A percentile compares a stretch with the other conserved stretches of the same genome.
Conservation (phyloP, 2,888 invertebrate genomes). For the Agrotis clavis region DNA sequence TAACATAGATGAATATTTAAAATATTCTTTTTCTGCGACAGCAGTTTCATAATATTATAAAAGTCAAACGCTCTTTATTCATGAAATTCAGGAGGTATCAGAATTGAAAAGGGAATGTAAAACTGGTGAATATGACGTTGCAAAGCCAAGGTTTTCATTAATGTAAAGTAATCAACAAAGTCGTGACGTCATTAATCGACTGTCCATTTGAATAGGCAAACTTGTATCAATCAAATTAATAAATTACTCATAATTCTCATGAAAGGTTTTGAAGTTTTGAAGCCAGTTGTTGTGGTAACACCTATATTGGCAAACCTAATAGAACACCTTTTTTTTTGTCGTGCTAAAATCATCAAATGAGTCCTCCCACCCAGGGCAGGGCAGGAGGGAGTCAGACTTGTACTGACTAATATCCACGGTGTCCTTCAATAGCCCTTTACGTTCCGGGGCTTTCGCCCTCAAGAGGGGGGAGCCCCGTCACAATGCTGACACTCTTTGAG, state of each 20-base stretch:
- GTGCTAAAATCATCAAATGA: too few relatives aligned
- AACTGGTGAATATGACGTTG: not conserved
- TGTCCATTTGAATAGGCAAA: slow-evolving; percentile 15
- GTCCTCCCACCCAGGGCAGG: too few relatives aligned
- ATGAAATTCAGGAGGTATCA: not conserved
- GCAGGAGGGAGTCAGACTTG: too few relatives aligned
- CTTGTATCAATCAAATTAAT: slow-evolving; percentile 22
- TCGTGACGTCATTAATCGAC: slow-evolving; percentile 19
- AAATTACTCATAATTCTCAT: slow-evolving; percentile 1
- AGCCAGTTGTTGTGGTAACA: not conserved
- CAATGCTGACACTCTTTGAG: too few relatives aligned
- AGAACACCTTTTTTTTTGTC: too few relatives aligned
- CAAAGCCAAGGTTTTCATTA: slow-evolving; percentile 9
- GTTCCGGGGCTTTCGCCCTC: too few relatives aligned
- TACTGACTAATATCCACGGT: too few relatives aligned
- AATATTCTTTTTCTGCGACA: not conserved
- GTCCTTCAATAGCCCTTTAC: too few relatives aligned
- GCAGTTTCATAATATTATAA: not conserved
- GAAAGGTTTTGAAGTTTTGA: slow-evolving; percentile 13
- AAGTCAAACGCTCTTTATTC: slow-evolving; percentile 9
- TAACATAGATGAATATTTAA: too few relatives aligned
- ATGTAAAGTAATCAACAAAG: slow-evolving; percentile 9
- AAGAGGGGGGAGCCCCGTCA: too few relatives aligned
- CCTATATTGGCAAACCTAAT: not conserved
- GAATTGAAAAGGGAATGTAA: not conserved